Evolutionary conservation across 2,888 invertebrate genomes (phyloP).

Genomic region (Ctena decussata): DNA sequence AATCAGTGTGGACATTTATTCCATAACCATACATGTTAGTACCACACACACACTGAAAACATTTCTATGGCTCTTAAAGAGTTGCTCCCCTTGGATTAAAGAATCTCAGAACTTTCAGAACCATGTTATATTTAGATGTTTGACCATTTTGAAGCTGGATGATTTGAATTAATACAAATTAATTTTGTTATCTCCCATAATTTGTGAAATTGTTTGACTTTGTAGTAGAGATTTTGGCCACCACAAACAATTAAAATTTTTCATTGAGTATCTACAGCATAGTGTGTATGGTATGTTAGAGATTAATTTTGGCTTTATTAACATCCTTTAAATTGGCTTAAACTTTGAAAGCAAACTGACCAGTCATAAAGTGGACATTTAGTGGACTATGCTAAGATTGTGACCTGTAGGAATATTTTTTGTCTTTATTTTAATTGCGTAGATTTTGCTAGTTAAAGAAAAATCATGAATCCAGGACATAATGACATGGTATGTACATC

Average conservation of each 20-base stretch:
- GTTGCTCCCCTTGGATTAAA: no score
- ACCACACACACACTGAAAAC: no score
- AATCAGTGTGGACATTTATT: no score
- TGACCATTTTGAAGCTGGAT: no score
- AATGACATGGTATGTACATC: background rate
- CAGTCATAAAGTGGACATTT: background rate
- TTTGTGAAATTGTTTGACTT: no score
- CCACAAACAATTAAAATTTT: background rate
- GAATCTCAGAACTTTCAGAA: no score
- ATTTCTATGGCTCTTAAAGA: no score
- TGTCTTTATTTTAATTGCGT: background rate
- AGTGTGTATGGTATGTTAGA: constrained; percentile 4
- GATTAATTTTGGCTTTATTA: constrained; percentile 1
- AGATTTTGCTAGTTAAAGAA: background rate
- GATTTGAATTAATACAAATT: no score
- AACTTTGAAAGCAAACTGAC: background rate
- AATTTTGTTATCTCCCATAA: no score
- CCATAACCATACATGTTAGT: no score
- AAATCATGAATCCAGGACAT: background rate
- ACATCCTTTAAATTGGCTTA: constrained; percentile 4
- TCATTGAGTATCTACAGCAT: background rate
- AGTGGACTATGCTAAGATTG: background rate
- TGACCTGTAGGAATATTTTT: background rate
- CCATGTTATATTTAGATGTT: no score
- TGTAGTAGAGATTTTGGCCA: background rate